A percentile compares a stretch with the other conserved stretches of the same genome.
phyloP scores from a whole-genome alignment of 2,797 vertebrate species.

The Chloroceryle amazona region DNA sequence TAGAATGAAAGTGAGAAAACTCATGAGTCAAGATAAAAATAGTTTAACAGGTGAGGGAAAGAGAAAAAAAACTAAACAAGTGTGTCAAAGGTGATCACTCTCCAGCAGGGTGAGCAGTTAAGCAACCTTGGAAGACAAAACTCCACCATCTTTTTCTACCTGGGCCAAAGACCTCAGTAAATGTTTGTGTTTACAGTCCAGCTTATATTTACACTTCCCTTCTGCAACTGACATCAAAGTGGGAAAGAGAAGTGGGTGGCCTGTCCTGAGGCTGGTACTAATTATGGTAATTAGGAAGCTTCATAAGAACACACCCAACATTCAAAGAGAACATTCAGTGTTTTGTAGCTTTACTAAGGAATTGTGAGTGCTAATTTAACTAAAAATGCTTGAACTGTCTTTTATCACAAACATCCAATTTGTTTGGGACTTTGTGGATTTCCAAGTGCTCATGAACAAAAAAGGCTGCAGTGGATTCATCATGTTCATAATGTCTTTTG shows the following conservation, averaged over 20 bases:
- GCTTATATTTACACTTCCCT: background rate
- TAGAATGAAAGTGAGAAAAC: background rate
- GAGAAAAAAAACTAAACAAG: background rate
- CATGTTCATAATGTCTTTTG: background rate
- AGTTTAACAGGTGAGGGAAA: background rate
- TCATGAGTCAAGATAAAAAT: background rate
- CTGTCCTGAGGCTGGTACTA: background rate
- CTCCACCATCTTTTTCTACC: background rate
- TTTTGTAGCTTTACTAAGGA: background rate
- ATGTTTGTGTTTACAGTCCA: conserved; percentile 12
- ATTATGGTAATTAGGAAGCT: conserved; percentile 2
- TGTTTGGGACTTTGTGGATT: background rate
- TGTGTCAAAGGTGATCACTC: background rate
- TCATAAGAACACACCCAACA: background rate
- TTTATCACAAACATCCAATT: background rate
- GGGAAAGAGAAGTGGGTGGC: conserved; percentile 22
- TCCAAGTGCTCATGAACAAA: background rate
- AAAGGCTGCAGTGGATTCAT: background rate
- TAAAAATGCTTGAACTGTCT: background rate
- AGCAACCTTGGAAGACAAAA: background rate
- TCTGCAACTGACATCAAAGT: conserved; percentile 37
- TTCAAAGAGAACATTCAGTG: background rate
- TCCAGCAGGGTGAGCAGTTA: background rate
- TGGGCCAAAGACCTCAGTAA: background rate
- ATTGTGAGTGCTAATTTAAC: background rate